Conservation (phyloP, 2,797 vertebrate species). For the Gymnopithys bicolor region DNA sequence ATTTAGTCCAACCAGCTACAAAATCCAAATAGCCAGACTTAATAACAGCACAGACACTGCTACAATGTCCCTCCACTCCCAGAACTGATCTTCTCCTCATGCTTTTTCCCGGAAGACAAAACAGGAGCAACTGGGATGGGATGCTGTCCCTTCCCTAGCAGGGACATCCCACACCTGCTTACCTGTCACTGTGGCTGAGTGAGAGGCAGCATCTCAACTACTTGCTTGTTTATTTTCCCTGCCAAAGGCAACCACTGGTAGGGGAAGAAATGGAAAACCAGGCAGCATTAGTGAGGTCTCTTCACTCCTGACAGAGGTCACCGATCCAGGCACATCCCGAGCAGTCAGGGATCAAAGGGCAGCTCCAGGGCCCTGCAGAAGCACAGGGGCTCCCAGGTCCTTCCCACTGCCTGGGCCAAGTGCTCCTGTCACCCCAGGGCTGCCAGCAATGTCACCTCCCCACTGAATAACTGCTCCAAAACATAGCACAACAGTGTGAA, state of each 20-base stretch:
- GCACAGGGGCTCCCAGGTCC: neutral
- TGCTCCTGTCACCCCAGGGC: neutral
- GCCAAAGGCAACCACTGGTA: neutral
- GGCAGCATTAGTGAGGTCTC: neutral
- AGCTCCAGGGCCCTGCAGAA: accelerated
- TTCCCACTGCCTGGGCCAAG: accelerated
- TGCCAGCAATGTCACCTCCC: neutral
- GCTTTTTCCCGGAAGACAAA: neutral
- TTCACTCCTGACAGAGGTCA: slow-evolving; percentile 6
- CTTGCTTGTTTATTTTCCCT: neutral
- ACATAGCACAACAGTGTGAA: accelerated
- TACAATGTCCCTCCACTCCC: neutral
- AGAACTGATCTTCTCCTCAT: accelerated
- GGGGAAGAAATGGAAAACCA: neutral
- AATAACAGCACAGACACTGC: neutral
- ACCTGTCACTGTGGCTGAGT: accelerated
- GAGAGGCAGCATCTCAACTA: neutral
- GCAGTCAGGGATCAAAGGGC: slow-evolving; percentile 10
- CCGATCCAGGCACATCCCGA: accelerated
- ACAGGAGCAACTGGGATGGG: neutral
- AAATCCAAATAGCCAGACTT: neutral
- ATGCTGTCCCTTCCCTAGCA: neutral
- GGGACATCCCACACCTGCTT: neutral
- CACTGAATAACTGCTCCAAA: neutral
- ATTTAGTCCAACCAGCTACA: neutral